Evolutionary conservation across 2,888 invertebrate genomes (phyloP).

Genomic region (Melanostoma scalare): DNA sequence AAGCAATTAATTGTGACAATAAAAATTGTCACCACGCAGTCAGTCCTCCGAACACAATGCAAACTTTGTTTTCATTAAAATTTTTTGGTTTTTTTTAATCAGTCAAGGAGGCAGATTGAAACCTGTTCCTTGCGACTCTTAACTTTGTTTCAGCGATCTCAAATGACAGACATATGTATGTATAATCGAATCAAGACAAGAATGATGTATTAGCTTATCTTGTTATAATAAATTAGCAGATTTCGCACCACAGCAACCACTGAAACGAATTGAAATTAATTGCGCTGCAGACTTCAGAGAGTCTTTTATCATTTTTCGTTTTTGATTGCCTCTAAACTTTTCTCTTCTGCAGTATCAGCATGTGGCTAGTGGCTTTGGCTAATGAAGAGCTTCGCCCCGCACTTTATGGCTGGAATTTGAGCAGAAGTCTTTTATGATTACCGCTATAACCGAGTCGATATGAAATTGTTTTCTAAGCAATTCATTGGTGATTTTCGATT

Average conservation of each 20-base stretch:
- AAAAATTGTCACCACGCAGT: constrained; percentile 46
- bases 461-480: constrained; percentile 44
- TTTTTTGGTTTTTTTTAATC: constrained; percentile 8
- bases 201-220: constrained; percentile 58
- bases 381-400: constrained; percentile 58
- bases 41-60: constrained; percentile 1
- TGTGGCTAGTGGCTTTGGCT: not conserved
- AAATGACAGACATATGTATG: not conserved
- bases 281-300: constrained; percentile 43
- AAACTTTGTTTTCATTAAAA: not conserved
- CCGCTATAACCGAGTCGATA: constrained; percentile 48
- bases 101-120: constrained; percentile 29
- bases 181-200: constrained; percentile 14
- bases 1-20: constrained; percentile 58
- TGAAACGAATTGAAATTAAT: constrained; percentile 59
- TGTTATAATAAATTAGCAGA: constrained; percentile 60
- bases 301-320: constrained; percentile 3
- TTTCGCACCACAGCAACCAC: constrained; percentile 16
- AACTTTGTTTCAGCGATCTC: not conserved
- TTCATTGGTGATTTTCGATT: constrained; percentile 34
- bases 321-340: not conserved
- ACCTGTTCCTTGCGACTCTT: constrained; percentile 31
- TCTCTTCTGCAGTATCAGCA: too few relatives aligned
- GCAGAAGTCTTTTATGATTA: constrained; percentile 57
- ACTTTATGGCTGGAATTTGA: constrained; percentile 67